These are phyloP conservation scores for Genyomyrus donnyi DNA, from an alignment of 2,113 vertebrate species.

Conservation along the genomic window DNA sequence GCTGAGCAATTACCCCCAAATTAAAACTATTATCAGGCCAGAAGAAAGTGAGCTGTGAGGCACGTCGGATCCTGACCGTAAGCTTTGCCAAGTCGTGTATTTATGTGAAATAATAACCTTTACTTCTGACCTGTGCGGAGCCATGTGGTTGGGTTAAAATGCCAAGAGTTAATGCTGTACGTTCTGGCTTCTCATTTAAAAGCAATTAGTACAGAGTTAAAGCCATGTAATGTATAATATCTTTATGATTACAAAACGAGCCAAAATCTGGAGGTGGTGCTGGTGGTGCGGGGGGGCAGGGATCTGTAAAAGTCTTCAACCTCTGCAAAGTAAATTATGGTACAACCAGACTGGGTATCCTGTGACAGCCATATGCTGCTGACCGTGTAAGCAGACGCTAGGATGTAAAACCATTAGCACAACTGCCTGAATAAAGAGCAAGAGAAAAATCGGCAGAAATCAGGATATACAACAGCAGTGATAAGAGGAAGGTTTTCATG, in stretches of 20 bases:
- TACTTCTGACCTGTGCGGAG: background rate
- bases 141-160: background rate
- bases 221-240: background rate
- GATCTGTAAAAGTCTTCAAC: background rate
- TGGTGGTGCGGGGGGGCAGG: background rate
- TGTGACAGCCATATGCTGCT: background rate
- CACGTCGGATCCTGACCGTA: background rate
- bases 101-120: background rate
- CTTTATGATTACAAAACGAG: background rate
- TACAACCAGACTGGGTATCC: background rate
- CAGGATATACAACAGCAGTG: background rate
- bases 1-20: background rate
- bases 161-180: background rate
- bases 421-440: background rate
- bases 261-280: background rate
- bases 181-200: background rate
- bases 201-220: background rate
- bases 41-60: background rate
- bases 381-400: background rate
- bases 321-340: background rate
- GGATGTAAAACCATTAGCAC: too few relatives aligned
- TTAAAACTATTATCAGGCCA: conserved; percentile 12
- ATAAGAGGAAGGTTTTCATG: background rate
- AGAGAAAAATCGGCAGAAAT: background rate
- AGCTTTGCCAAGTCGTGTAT: background rate